Evolutionary conservation across 2,888 invertebrate species (phyloP), one percentile per base, ranked within the genome.

Genomic region (Pelosia muscerda): DNA sequence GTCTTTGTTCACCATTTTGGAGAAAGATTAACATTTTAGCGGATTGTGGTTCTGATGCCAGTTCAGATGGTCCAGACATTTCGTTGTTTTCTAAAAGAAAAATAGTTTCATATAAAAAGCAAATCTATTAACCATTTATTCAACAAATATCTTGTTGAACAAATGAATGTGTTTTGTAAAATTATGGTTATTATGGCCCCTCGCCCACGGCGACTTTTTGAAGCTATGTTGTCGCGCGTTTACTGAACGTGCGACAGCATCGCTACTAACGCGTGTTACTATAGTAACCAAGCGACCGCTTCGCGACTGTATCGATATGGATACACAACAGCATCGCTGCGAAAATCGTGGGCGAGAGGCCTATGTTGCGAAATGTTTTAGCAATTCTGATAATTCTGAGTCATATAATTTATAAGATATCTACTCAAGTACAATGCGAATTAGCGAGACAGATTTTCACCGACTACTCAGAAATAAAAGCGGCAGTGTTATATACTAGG

Each of bases 11-110:
- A 19, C 97, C 97, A 74, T 96, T 97, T 81, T 96, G 96, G 66
- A 97, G 92, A 76, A 97, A 96, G 55, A 97, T 97, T 82, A 97
- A 94, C 97, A 97, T 97, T 88, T 97, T 96, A 11, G 97, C 97
- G 19, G 97, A 97, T 82, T 96, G 96, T 2, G 95, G 93, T 78
- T 95, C 96, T 25, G 95, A 89, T 10, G 95, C 89, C 73, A 92
- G 92, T 69, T 95, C 91, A 0, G 95, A 95, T 19, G 92, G 86
- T 19, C 86, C 95, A 84, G 90, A 84, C 38, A 83, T 75, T 69
- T 94, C 94, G 75, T 81, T 92, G 78, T 86, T 91, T 82, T 94
- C 94, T 95, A 81, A 61, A 86, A 88, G 70, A 22, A 66, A 60
- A 57, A 13, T 2, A 57, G 22, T 25, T 38, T 1, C 11, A 49